phyloP scores from a whole-genome alignment of 2,888 invertebrate genomes.

The Dichetophora obliterata region DNA sequence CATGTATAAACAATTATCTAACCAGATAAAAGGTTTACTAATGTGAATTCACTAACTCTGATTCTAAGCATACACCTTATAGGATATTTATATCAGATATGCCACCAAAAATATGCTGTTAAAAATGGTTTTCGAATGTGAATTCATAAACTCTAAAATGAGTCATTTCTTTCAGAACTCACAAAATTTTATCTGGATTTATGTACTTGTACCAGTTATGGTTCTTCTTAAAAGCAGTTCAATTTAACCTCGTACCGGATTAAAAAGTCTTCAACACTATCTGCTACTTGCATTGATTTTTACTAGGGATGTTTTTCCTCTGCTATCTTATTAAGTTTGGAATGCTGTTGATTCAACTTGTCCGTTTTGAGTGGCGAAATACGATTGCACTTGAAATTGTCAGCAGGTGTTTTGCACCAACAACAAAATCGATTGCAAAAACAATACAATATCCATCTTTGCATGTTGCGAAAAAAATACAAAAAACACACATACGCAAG shows the following conservation, averaged over 20 bases:
- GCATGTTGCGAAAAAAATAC: conserved; percentile 18
- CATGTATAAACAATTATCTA: too few relatives aligned
- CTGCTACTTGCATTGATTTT: neutral
- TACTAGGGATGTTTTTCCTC: neutral
- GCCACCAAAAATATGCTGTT: too few relatives aligned
- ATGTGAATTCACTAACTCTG: too few relatives aligned
- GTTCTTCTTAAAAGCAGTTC: too few relatives aligned
- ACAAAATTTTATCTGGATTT: too few relatives aligned
- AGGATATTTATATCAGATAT: too few relatives aligned
- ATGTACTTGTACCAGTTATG: too few relatives aligned
- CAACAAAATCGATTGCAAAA: conserved; percentile 39
- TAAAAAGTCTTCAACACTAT: neutral
- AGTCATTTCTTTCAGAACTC: too few relatives aligned
- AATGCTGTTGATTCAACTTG: conserved; percentile 24
- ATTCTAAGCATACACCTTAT: too few relatives aligned
- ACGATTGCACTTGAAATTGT: conserved; percentile 67
- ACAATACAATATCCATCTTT: conserved; percentile 40
- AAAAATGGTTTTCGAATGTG: too few relatives aligned
- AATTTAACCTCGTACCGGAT: neutral
- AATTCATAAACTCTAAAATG: too few relatives aligned
- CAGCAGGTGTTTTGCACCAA: conserved; percentile 68
- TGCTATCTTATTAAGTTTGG: neutral
- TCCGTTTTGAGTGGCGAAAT: conserved; percentile 46
- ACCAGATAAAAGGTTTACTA: too few relatives aligned
- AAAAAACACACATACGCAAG: neutral